These are phyloP conservation scores for Eufriesea mexicana DNA, from an alignment of 1,140 invertebrate species.

Conservation along the genomic window DNA sequence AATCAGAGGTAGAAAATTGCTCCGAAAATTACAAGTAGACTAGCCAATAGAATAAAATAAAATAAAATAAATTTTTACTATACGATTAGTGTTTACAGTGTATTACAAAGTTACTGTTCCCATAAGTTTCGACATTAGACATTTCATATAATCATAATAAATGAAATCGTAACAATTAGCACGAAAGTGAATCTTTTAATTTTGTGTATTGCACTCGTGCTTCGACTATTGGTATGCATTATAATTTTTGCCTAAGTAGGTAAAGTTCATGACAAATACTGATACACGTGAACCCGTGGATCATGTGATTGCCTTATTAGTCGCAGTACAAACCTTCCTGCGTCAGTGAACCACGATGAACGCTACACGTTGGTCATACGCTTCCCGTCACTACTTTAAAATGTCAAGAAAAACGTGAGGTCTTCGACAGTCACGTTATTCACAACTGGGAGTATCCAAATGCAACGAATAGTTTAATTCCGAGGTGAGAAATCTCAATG, in stretches of 20 bases:
- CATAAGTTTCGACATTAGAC: too few species aligned
- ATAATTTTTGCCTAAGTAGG: neutral
- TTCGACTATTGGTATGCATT: too few species aligned
- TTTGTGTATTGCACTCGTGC: neutral
- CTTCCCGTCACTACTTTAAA: neutral
- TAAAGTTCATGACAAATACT: too few species aligned
- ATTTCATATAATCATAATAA: too few species aligned
- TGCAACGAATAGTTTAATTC: constrained; percentile 35
- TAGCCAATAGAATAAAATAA: too few species aligned
- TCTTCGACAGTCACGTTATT: neutral
- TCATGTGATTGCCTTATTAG: constrained; percentile 25
- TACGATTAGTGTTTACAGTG: too few species aligned
- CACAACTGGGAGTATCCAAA: constrained; percentile 11
- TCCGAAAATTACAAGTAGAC: too few species aligned
- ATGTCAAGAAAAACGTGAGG: constrained; percentile 32
- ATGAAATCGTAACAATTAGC: neutral
- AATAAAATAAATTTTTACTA: too few species aligned
- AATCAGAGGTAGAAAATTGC: too few species aligned
- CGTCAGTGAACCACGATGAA: constrained; percentile 39
- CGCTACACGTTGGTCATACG: constrained; percentile 15
- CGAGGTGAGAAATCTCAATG: constrained; percentile 38
- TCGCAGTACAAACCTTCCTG: constrained; percentile 48
- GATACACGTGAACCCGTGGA: neutral
- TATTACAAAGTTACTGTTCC: too few species aligned
- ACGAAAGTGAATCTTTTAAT: neutral